Conservation (phyloP, 1,140 invertebrate genomes). For the Pentalonia nigronervosa region DNA sequence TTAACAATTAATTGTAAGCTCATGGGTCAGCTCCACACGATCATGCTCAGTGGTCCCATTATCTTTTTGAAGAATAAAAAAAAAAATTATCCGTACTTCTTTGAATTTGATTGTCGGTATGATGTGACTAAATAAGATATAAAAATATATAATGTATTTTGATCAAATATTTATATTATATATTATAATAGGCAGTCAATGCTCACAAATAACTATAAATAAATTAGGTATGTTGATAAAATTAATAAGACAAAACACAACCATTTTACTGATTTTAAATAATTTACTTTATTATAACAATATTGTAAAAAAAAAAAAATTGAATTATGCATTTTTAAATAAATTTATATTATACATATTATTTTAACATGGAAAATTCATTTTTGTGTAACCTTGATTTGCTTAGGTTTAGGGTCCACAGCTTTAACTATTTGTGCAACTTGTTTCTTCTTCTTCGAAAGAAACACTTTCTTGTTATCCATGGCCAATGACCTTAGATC, state of each 20-base stretch:
- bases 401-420: conserved; percentile 17
- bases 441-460: conserved; percentile 63
- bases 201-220: no score
- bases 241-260: not conserved
- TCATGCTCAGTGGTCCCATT: no score
- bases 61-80: not conserved
- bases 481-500: conserved; percentile 69
- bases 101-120: not conserved
- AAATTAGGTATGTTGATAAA: not conserved
- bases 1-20: no score
- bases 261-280: not conserved
- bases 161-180: no score
- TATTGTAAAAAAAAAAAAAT: not conserved
- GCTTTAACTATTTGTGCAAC: conserved; percentile 36
- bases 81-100: not conserved
- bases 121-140: no score
- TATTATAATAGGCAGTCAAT: no score
- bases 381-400: conserved; percentile 38
- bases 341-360: not conserved
- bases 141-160: no score
- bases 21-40: no score
- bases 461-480: conserved; percentile 65
- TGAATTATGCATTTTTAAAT: not conserved
- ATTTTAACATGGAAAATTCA: not conserved
- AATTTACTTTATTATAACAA: not conserved